Conservation (phyloP, 92 coral and sea anemone species). For the Bergia sp. region DNA sequence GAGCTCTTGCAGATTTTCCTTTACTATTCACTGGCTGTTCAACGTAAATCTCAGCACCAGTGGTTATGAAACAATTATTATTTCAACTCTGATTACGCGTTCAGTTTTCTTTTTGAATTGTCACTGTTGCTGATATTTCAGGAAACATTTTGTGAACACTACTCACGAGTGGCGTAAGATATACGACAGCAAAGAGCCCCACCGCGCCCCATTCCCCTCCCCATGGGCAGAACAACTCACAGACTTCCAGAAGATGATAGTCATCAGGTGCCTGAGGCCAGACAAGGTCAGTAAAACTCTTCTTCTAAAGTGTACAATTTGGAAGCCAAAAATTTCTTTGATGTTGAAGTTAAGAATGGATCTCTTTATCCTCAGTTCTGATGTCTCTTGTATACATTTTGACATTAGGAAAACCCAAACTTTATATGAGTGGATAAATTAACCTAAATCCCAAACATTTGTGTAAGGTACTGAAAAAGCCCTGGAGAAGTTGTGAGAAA, state of each 20-base stretch:
- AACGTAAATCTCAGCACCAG: too few species aligned
- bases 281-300: conserved; percentile 79
- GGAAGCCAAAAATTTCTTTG: neutral
- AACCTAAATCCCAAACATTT: too few species aligned
- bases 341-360: too few species aligned
- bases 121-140: conserved; percentile 18
- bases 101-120: neutral
- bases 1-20: too few species aligned
- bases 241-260: conserved; percentile 99
- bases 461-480: too few species aligned
- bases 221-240: conserved; percentile 96
- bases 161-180: conserved; percentile 98
- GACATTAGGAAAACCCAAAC: too few species aligned
- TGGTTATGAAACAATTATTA: too few species aligned
- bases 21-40: too few species aligned
- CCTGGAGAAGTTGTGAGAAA: too few species aligned
- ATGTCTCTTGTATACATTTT: too few species aligned
- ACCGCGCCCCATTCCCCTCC: conserved; percentile 89
- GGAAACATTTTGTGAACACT: conserved; percentile 84
- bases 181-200: conserved; percentile 98
- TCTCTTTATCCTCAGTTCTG: too few species aligned
- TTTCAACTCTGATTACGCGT: neutral
- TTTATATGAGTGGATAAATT: too few species aligned
- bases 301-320: neutral
- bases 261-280: conserved; percentile 94